Base-by-base conservation (phyloP, 2,797 vertebrate species). In the Botia almorhae region DNA sequence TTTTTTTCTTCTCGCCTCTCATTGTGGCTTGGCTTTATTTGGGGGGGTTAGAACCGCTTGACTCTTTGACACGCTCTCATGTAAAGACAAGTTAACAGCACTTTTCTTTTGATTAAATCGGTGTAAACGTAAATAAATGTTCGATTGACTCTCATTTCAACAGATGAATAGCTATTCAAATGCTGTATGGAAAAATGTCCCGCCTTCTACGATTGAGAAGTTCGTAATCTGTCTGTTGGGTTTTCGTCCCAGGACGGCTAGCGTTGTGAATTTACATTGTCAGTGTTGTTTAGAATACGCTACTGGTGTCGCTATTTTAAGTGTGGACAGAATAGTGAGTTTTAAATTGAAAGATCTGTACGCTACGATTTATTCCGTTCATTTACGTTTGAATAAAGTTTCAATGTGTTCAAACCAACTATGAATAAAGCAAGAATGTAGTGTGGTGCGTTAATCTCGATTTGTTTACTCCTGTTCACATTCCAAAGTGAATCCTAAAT, bases 1-100 rank as follows among this genome's bases (percentile, higher is more conserved):
- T 78, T 83, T 90, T 84, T 83, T 88, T 81, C 26, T 63, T 50
- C 13, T 50, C 63, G 76, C n/a, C 69, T 61, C 76, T 79, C 73
- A 79, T 53, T 69, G 43, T 23, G 39, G 39, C 29, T 81, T 70
- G 26, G 71, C 70, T 68, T 14, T 74, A 36, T 51, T 78, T 60
- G 3, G 17, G 29, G 17, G 33, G 16, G 7, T 43, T 63, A 63
- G 16, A 33, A 33, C 5, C 23, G 2, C 26, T 11, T 7, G 26
- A 17, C 8, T 7, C 17, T n/a, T 65, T 39, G 33, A 39, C 33
- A 36, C 1, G 60, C 12, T 63, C 5, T 16, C 7, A 4, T 7
- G 2, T 23, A 63, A 23, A 26, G 58, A 26, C 23, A 29, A 61
- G 58, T 46, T 39, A 67, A 46, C 33, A 19, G 39, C 33, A 17